Evolutionary conservation across 2,113 vertebrate genomes (phyloP), one percentile per base, ranked within the genome.

Genomic region (Anthoscopus minutus): DNA sequence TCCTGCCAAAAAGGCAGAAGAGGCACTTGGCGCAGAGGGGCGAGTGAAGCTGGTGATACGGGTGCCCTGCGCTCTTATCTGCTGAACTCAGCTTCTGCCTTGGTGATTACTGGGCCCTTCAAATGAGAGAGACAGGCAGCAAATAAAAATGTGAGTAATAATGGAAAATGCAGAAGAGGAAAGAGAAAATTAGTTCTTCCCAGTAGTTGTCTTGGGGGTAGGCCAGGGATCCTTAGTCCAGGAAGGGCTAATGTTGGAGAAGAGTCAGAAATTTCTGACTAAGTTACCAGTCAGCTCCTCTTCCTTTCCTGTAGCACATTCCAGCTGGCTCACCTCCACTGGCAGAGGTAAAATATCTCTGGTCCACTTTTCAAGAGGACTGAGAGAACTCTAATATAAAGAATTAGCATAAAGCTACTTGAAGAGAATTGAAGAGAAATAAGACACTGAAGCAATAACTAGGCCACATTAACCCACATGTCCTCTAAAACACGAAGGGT

Each of bases 241-340:
- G 82, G 66, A 58, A 73, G 35, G 79, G 54, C 44, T 88, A 88
- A 73, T 35, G 60, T 23, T 96, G 88, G 96, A 96, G 76, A 91
- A 86, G 51, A 93, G 85, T 61, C 54, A 94, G 53, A 86, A 69
- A 92, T 92, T 72, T 92, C 87, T 91, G 89, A 81, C 84, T 80
- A 82, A 58, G 54, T 81, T 86, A 78, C 79, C 47, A 88, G 79
- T 91, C 92, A 88, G 92, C 51, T 88, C 53, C 71, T 93, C 71
- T 89, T 82, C 81, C 42, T 60, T 95, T 96, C 92, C 91, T 85
- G 89, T 20, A 91, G 37, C 60, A 71, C 67, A 30, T 72, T 96
- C 94, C 94, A 95, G 79, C 95, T 95, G 93, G 93, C 93, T 94
- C 53, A 94, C 82, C 80, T 88, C 93, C 88, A 37, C 64, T 65